phyloP scores from a whole-genome alignment of 2,797 vertebrate genomes.

The Siniperca undulata region DNA sequence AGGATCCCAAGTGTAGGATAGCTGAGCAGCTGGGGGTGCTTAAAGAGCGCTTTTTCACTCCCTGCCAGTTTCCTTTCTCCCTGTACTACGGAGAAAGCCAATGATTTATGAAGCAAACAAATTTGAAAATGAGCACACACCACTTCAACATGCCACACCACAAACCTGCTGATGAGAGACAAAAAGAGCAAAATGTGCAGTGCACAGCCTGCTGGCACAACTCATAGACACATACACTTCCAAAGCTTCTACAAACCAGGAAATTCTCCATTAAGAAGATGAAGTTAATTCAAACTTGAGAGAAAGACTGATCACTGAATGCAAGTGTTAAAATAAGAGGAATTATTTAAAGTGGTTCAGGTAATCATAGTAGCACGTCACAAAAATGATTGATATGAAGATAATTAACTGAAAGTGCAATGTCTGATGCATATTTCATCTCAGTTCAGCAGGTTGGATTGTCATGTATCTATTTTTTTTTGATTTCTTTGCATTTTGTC shows the following conservation, averaged over 20 bases:
- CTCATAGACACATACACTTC: constrained; percentile 41
- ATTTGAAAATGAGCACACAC: constrained; percentile 77
- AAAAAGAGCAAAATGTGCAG: constrained; percentile 61
- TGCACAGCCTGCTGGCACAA: constrained; percentile 44
- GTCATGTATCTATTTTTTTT: constrained; percentile 12
- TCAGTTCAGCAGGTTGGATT: constrained; percentile 5
- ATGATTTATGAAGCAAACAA: constrained; percentile 83
- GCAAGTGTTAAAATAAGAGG: constrained; percentile 30
- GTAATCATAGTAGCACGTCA: constrained; percentile 6
- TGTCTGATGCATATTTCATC: constrained; percentile 11
- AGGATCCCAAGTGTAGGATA: constrained; percentile 54
- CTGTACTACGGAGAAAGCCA: constrained; percentile 55
- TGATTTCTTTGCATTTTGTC: constrained; percentile 31
- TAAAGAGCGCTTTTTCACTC: constrained; percentile 73
- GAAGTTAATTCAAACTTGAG: constrained; percentile 55
- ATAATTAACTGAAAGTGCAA: constrained; percentile 12
- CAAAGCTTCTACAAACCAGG: constrained; percentile 34
- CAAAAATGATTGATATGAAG: constrained; percentile 9
- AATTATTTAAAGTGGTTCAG: constrained; percentile 21
- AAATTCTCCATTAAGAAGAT: constrained; percentile 51
- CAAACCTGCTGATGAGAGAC: constrained; percentile 81
- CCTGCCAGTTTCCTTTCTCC: constrained; percentile 67
- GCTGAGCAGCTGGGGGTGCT: constrained; percentile 77
- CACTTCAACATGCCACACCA: constrained; percentile 79
- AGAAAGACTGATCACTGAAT: constrained; percentile 61